phyloP scores from a whole-genome alignment of 1,140 invertebrate genomes.

The Hypothenemus hampei region DNA sequence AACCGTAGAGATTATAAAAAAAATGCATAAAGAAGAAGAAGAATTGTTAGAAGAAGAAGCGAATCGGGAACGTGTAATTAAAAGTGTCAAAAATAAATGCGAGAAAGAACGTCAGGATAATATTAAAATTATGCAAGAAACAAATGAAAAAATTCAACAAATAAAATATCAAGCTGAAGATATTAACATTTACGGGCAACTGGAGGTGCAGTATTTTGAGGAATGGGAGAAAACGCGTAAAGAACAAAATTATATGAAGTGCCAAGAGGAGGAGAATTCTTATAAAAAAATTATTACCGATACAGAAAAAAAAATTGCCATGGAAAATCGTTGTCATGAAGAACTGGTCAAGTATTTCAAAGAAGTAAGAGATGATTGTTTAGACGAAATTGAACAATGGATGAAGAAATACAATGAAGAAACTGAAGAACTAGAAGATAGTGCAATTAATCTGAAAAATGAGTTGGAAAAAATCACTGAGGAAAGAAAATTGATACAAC shows the following conservation, averaged over 20 bases:
- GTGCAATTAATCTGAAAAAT: slow-evolving; percentile 18
- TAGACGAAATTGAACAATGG: slow-evolving; percentile 27
- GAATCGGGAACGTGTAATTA: slow-evolving; percentile 16
- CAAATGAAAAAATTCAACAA: slow-evolving; percentile 26
- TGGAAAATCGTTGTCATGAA: slow-evolving; percentile 22
- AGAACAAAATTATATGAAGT: slow-evolving; percentile 27
- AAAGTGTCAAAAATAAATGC: slow-evolving; percentile 10
- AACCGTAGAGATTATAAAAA: slow-evolving; percentile 4
- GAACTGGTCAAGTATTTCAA: slow-evolving; percentile 22
- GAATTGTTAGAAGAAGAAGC: slow-evolving; percentile 18
- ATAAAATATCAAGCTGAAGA: slow-evolving; percentile 25
- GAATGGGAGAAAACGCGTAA: slow-evolving; percentile 24
- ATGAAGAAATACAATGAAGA: slow-evolving; percentile 29
- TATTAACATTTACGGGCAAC: slow-evolving; percentile 14
- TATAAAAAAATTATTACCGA: slow-evolving; percentile 8
- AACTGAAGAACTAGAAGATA: slow-evolving; percentile 16
- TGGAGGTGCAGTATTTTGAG: slow-evolving; percentile 18
- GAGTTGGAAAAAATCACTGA: slow-evolving; percentile 22
- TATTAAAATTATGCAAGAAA: slow-evolving; percentile 28
- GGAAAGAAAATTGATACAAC: neutral
- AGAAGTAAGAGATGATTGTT: slow-evolving; percentile 22
- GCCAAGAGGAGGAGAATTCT: slow-evolving; percentile 17
- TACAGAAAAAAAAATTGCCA: slow-evolving; percentile 10
- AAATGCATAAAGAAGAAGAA: slow-evolving; percentile 25
- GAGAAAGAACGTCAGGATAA: slow-evolving; percentile 25